Base-by-base conservation (phyloP, 92 coral and sea anemone species). In the Siderastrea siderea region DNA sequence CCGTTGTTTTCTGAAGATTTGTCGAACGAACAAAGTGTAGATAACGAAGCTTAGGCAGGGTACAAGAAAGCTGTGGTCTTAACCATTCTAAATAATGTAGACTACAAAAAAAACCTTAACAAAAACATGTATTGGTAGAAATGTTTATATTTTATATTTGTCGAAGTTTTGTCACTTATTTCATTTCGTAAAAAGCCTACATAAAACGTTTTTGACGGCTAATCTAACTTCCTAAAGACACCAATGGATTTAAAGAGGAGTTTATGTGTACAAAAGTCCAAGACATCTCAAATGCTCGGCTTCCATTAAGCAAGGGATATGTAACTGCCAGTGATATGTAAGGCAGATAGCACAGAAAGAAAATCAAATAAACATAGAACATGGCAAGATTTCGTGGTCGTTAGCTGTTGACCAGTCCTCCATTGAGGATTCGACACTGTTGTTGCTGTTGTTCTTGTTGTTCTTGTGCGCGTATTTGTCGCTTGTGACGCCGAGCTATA, bases 191-290 rank as follows among this genome's bases (percentile, higher is more conserved):
- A 38, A 59, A n/a, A 16, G 54, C 61, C 52, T 12, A 9, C 7
- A 12, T 66, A 80, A 48, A 51, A 43, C 26, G 5, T 38, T 51
- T 19, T 66, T 80, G 1, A 66, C 62, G 0, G 74, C 63, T 38
- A 3, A 9, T 51, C 84, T 75, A 65, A 80, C 51, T 50, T 67
- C 74, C 10, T 9, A 65, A 1, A 80, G 47, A 15, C 84, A 26
- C 74, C 74, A 80, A 19, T 8, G 84, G 84, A 17, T 80, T 65
- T 52, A 80, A 54, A 2, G 74, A 49, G 47, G 84, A 80, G 57
- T 80, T 80, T 1, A 80, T 51, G 74, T 65, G 48, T 4, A 80
- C 74, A 52, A 66, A 65, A 0, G 74, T 66, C 84, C 71, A 80
- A 50, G 61, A 65, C 49, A 67, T 43, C 47, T 80, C 84, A 52